These are phyloP conservation scores for Megathymus violae DNA, from an alignment of 1,140 invertebrate genomes.

Conservation along the genomic window DNA sequence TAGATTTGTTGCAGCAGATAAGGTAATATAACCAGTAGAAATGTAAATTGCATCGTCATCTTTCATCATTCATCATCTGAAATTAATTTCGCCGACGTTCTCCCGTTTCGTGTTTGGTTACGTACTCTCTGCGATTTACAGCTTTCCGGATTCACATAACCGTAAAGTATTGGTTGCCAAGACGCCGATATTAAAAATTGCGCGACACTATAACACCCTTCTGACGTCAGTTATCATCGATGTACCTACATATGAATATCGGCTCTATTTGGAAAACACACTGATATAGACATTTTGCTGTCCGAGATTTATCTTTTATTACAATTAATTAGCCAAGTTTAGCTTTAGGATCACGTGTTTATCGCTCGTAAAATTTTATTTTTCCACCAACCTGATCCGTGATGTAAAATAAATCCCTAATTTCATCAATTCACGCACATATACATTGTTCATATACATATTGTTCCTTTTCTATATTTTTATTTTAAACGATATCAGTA, in stretches of 20 bases:
- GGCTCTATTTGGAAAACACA: neutral
- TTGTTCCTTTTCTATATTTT: too few relatives aligned
- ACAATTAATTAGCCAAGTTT: too few relatives aligned
- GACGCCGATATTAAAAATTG: slow-evolving; percentile 61
- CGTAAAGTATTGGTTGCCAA: slow-evolving; percentile 56
- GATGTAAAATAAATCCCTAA: too few relatives aligned
- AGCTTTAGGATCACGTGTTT: too few relatives aligned
- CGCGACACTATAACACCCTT: slow-evolving; percentile 41
- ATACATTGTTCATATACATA: too few relatives aligned
- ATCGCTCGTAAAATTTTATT: too few relatives aligned
- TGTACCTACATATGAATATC: neutral
- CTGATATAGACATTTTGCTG: neutral
- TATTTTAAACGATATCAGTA: too few relatives aligned
- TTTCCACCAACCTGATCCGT: too few relatives aligned
- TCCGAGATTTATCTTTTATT: too few relatives aligned
- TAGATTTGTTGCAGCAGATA: slow-evolving; percentile 43
- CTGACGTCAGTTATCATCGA: neutral
- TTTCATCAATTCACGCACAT: too few relatives aligned
- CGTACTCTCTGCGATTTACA: slow-evolving; percentile 70
- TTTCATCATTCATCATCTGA: slow-evolving; percentile 78
- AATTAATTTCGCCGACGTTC: slow-evolving; percentile 73
- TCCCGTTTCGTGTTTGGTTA: slow-evolving; percentile 54
- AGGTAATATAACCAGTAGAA: slow-evolving; percentile 55
- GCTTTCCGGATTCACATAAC: slow-evolving; percentile 60
- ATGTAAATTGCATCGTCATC: slow-evolving; percentile 75